phyloP scores from a whole-genome alignment of 2,797 vertebrate species.

The Argyrosomus regius region DNA sequence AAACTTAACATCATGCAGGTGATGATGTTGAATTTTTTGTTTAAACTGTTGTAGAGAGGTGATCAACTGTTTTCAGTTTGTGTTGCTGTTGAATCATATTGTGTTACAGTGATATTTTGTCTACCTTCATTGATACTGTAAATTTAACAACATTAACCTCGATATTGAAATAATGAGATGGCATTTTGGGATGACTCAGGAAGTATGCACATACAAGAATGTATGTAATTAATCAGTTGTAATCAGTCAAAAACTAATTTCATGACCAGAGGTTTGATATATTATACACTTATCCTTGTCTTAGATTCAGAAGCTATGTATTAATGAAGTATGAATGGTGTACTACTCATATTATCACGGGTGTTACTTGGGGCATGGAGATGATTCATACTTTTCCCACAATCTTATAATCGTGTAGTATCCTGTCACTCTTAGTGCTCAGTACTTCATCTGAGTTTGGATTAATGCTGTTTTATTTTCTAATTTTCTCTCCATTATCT shows the following conservation, averaged over 20 bases:
- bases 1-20: not conserved
- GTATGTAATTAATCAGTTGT: not conserved
- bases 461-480: slow-evolving; percentile 17
- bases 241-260: not conserved
- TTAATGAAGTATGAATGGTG: not conserved
- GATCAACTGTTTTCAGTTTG: not conserved
- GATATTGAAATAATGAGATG: not conserved
- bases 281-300: not conserved
- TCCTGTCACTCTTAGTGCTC: not conserved
- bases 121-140: not conserved
- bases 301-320: not conserved
- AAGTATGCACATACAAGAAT: not conserved
- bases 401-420: slow-evolving; percentile 25
- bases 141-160: not conserved
- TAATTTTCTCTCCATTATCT: slow-evolving; percentile 53
- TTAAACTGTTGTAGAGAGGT: not conserved
- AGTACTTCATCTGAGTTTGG: slow-evolving; percentile 26
- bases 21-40: not conserved
- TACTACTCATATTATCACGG: not conserved
- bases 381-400: slow-evolving; percentile 9
- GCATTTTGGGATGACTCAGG: not conserved
- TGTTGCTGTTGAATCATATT: not conserved
- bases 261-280: not conserved
- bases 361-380: not conserved
- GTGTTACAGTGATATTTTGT: not conserved